Evolutionary conservation across 1,140 invertebrate genomes (phyloP), one percentile per base, ranked within the genome.

Genomic region (Artemia franciscana): DNA sequence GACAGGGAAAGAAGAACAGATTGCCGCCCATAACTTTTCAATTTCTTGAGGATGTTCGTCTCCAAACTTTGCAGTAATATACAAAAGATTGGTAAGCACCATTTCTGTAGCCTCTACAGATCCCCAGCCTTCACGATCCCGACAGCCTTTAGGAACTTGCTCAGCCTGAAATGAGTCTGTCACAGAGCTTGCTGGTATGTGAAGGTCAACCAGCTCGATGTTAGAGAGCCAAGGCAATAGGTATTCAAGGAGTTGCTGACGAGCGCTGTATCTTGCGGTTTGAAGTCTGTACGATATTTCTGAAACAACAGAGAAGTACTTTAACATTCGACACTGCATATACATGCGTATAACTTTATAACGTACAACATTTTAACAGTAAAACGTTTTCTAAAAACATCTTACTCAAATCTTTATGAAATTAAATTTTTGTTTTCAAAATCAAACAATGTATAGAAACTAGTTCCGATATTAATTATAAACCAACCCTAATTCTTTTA

Each of bases 101-200:
- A 98, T 96, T 77, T 98, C 93, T 0, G 95, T 98, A n/a, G 94
- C 94, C 76, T 98, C 91, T 0, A 88, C 89, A 0, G 91, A 95
- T 21, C 94, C 94, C 82, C 93, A 95, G 0, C 92, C 93, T 74
- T 94, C 91, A 60, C 86, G 80, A 5, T 86, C n/a, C 58, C 21
- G 25, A 18, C 39, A 51, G 21, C 58, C 24, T 23, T 39, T 26
- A 24, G 26, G 25, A 18, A n/a, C 56, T 60, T 23, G 24, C 26
- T 24, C 60, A 26, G 60, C 18, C 18, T 28, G n/a, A 9, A 24
- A 24, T 21, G 24, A 60, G 15, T 24, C 24, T 15, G 60, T 12
- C 0, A 60, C 39, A 59, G 65, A 74, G 23, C 82, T 81, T 3
- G 89, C 84, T 7, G 90, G 88, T 61, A 95, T 85, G 69, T 91